Evolutionary conservation across 2,888 invertebrate species (phyloP), one percentile per base, ranked within the genome.

Genomic region (Nephrotoma guestfalica): DNA sequence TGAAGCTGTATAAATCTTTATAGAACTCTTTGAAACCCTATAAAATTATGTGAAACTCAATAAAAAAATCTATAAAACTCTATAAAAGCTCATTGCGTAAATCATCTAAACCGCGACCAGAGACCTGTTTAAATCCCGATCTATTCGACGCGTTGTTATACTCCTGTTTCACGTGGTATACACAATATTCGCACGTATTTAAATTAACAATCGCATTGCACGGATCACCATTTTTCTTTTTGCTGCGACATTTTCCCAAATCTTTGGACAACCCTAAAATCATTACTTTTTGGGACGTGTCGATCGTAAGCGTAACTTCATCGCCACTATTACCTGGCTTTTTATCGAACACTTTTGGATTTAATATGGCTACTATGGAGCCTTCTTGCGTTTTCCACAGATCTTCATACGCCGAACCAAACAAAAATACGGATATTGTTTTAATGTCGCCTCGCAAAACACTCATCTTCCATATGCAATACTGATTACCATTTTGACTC

Each of bases 221-320:
- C 4, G 93, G 93, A 13, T 96, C 95, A 0, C 97, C 97, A 91
- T 95, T 96, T 89, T 96, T 97, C 89, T 95, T 96, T 87, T 92
- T 93, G 86, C 96, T 95, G 88, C 94, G 95, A 89, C 95, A 96
- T 85, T 93, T 93, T 0, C 97, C 98, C 88, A 96, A 93, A 91
- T 98, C 98, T 91, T 96, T 97, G 0, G 98, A 97, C 87, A 94
- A 94, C 0, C 98, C 98, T 87, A 98, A 92, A 45, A 97, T 92
- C 95, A 98, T 95, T 0, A 97, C 93, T 90, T 95, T 95, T 87
- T 96, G 95, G 0, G 95, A 92, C 88, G 94, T 95, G 88, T 96
- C 95, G 40, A 97, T 94, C 86, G 96, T 96, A 0, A 98, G 92
- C 86, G 95, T 93, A 0, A 96, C 95, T 90, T 94, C 93, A 89